Evolutionary conservation across 2,113 vertebrate species (phyloP).

Genomic region (Haemorhous mexicanus): DNA sequence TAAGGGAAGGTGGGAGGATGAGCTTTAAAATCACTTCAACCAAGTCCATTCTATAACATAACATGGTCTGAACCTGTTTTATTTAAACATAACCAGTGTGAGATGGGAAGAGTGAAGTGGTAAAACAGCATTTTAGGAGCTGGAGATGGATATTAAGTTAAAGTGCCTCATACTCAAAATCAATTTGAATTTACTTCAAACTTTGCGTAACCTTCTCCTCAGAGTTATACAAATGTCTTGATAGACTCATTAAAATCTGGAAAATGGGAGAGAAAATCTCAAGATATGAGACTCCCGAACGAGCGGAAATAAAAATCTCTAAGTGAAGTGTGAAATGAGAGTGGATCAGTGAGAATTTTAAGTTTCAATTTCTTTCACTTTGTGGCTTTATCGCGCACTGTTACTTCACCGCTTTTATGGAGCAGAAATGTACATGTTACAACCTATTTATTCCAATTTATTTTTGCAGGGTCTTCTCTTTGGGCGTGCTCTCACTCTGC

Average conservation of each 20-base stretch:
- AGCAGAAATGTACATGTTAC: background rate
- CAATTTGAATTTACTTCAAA: slow-evolving; percentile 43
- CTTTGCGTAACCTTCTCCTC: slow-evolving; percentile 49
- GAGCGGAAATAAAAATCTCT: background rate
- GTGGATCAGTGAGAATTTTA: background rate
- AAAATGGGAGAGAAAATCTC: slow-evolving; percentile 5
- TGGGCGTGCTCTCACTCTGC: background rate
- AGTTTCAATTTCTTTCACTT: slow-evolving; percentile 7
- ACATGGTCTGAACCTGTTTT: background rate
- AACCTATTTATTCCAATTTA: background rate
- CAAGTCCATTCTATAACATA: background rate
- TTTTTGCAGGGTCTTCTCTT: background rate
- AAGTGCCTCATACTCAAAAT: slow-evolving; percentile 7
- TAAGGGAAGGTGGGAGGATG: background rate
- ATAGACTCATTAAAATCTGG: slow-evolving; percentile 44
- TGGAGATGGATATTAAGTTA: background rate
- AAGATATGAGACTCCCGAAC: background rate
- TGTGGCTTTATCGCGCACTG: background rate
- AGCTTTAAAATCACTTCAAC: background rate
- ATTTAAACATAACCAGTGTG: background rate
- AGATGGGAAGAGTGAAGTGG: background rate
- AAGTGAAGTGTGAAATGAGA: background rate
- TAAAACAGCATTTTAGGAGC: background rate
- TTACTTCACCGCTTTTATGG: background rate
- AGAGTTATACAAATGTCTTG: slow-evolving; percentile 12